phyloP scores from a whole-genome alignment of 37 sponge, comb jelly and placozoan species.

The Tethya wilhelma region DNA sequence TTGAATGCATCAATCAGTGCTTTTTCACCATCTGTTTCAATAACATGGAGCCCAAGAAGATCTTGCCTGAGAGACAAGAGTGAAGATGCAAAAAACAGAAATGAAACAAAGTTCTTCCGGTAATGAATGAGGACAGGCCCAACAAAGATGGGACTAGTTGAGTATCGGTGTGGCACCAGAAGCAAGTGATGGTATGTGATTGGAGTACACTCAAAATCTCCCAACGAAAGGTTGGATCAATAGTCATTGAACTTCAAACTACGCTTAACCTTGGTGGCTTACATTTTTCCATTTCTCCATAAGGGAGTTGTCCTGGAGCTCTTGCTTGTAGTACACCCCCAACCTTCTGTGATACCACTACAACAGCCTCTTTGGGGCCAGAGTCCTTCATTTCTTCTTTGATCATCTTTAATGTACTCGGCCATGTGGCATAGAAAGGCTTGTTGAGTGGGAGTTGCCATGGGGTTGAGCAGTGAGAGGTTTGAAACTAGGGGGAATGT shows the following conservation, averaged over 20 bases:
- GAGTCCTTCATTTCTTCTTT: background rate
- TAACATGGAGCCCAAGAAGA: background rate
- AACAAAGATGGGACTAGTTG: background rate
- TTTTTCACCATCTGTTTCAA: constrained; percentile 4
- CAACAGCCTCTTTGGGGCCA: constrained; percentile 7
- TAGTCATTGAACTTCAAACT: background rate
- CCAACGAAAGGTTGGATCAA: constrained; percentile 30
- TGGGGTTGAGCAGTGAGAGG: background rate
- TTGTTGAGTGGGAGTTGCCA: background rate
- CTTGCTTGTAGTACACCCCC: constrained; percentile 1
- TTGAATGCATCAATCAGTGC: constrained; percentile 1
- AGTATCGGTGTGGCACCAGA: background rate
- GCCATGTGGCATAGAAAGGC: background rate
- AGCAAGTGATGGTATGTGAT: background rate
- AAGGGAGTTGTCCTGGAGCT: background rate
- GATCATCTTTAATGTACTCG: background rate
- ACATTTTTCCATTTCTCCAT: background rate
- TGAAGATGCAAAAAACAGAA: background rate
- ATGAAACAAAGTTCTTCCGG: constrained; percentile 2
- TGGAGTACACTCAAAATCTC: constrained; percentile 11
- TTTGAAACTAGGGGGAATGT: background rate
- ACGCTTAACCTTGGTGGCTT: background rate
- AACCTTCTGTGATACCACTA: background rate
- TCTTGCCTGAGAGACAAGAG: background rate
- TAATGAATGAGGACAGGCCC: constrained; percentile 6